phyloP scores from a whole-genome alignment of 1,140 invertebrate genomes.

The Solenopsis invicta region DNA sequence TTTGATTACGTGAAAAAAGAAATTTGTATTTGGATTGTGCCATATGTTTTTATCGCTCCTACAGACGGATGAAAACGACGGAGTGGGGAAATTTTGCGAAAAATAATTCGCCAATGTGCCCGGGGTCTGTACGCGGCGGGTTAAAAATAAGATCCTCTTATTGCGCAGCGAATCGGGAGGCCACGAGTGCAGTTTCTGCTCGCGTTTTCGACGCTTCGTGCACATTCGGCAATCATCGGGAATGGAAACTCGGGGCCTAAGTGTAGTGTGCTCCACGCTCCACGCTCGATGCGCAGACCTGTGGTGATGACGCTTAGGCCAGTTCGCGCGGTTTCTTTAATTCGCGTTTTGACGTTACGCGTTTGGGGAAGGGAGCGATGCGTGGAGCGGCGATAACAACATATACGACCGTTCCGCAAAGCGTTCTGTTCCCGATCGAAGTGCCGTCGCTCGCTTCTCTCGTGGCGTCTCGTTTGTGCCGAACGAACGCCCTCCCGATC shows the following conservation, averaged over 20 bases:
- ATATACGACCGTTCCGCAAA: neutral
- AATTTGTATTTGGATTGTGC: neutral
- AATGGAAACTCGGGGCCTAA: conserved; percentile 39
- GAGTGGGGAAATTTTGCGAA: neutral
- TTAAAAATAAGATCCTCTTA: conserved; percentile 28
- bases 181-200: conserved; percentile 7
- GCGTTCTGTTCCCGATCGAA: neutral
- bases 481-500: neutral
- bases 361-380: neutral
- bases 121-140: neutral
- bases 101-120: neutral
- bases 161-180: conserved; percentile 19
- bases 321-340: conserved; percentile 59
- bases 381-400: neutral
- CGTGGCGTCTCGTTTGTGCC: neutral
- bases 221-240: conserved; percentile 34
- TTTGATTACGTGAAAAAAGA: neutral
- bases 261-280: conserved; percentile 6
- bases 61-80: neutral
- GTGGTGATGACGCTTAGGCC: neutral
- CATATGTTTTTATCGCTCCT: neutral
- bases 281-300: conserved; percentile 32
- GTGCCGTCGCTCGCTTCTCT: neutral
- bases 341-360: conserved; percentile 8
- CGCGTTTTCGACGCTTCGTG: conserved; percentile 22